A percentile compares a stretch with the other conserved stretches of the same genome.
These are phyloP conservation scores for Aradophagus sp. DNA, from an alignment of 1,140 invertebrate genomes.

Conservation along the genomic window DNA sequence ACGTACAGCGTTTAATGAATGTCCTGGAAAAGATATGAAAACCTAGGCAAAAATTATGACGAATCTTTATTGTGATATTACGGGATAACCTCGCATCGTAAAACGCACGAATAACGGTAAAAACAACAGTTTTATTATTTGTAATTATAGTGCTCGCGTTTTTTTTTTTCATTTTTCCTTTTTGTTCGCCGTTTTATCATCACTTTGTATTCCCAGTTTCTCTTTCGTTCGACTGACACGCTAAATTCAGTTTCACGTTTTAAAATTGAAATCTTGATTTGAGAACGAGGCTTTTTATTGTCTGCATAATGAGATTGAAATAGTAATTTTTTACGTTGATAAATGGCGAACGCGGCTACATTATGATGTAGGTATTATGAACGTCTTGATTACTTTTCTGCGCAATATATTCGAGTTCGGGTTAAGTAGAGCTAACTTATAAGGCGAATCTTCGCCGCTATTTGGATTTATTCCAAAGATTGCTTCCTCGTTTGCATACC, in stretches of 20 bases:
- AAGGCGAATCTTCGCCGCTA: slow-evolving; percentile 15
- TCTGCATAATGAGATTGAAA: slow-evolving; percentile 12
- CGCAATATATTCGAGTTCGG: slow-evolving; percentile 22
- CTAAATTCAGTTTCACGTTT: no score
- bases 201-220: no score
- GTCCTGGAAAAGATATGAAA: slow-evolving; percentile 38
- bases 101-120: slow-evolving; percentile 7
- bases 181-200: no score
- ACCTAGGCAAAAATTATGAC: slow-evolving; percentile 41
- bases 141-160: slow-evolving; percentile 6
- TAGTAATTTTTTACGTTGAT: slow-evolving; percentile 15
- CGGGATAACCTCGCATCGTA: slow-evolving; percentile 7
- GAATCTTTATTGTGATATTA: slow-evolving; percentile 29
- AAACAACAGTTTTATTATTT: slow-evolving; percentile 24
- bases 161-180: no score
- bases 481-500: slow-evolving; percentile 29
- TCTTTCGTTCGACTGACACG: no score
- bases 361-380: slow-evolving; percentile 26
- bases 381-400: slow-evolving; percentile 27
- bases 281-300: no score
- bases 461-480: slow-evolving; percentile 46
- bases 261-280: no score
- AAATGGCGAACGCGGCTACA: slow-evolving; percentile 11
- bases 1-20: slow-evolving; percentile 41
- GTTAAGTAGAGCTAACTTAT: slow-evolving; percentile 28